Conservation (phyloP, 1,140 invertebrate genomes). For the Condylostylus longicornis region DNA sequence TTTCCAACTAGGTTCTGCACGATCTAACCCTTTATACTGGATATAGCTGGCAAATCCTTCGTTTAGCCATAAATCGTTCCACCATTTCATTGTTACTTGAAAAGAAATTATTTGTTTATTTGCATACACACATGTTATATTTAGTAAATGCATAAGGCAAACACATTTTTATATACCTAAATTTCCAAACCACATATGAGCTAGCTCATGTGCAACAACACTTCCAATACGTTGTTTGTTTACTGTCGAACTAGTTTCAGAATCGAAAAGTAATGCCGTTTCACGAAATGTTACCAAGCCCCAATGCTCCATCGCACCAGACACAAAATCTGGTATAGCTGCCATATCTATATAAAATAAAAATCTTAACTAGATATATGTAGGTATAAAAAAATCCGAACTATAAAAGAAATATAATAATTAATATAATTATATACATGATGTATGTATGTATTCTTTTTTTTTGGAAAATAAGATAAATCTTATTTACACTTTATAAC, state of each 20-base stretch:
- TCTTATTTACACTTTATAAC: neutral
- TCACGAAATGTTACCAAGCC: constrained; percentile 73
- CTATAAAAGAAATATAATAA: no score
- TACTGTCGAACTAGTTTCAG: constrained; percentile 45
- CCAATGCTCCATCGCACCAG: constrained; percentile 94
- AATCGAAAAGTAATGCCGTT: constrained; percentile 61
- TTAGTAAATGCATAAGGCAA: constrained; percentile 1
- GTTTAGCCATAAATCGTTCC: constrained; percentile 86
- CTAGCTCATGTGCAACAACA: constrained; percentile 79
- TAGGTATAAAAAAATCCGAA: no score
- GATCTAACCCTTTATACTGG: constrained; percentile 59
- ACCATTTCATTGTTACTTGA: constrained; percentile 79
- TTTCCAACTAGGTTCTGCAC: constrained; percentile 63
- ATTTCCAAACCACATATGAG: constrained; percentile 88
- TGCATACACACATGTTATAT: neutral
- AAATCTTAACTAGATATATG: neutral
- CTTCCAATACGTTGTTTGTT: constrained; percentile 66
- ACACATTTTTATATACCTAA: constrained; percentile 40
- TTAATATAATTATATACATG: no score
- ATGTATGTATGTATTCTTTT: no score
- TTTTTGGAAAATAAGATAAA: no score
- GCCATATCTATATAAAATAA: constrained; percentile 58
- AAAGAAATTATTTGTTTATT: constrained; percentile 12
- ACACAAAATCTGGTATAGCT: constrained; percentile 86
- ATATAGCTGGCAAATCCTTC: constrained; percentile 84